These are phyloP conservation scores for Prunella himalayana DNA, from an alignment of 2,113 vertebrate genomes.

Conservation along the genomic window DNA sequence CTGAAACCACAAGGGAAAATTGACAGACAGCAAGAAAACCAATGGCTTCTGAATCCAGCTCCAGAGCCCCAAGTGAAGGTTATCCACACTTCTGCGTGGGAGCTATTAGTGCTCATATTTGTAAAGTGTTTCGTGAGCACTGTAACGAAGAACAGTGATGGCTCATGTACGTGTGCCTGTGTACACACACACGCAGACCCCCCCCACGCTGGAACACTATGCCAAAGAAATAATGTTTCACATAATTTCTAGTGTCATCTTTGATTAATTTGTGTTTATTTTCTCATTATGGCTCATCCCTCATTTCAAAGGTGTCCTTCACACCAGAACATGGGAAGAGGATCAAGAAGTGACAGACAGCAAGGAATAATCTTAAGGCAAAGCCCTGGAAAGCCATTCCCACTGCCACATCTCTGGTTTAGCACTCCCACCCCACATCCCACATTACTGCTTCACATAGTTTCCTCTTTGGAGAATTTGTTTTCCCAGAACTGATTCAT, in stretches of 20 bases:
- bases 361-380: not conserved
- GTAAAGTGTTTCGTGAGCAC: not conserved
- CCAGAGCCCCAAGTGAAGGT: not conserved
- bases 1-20: not conserved
- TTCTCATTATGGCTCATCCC: constrained; percentile 46
- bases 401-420: not conserved
- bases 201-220: not conserved
- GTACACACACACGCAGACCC: not conserved
- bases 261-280: constrained; percentile 55
- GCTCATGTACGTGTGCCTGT: rapidly evolving
- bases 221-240: constrained; percentile 8
- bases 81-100: not conserved
- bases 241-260: constrained; percentile 49
- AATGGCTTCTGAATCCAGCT: rapidly evolving
- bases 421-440: not conserved
- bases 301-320: constrained; percentile 63
- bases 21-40: not conserved
- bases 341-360: not conserved
- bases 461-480: not conserved
- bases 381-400: not conserved
- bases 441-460: rapidly evolving
- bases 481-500: not conserved
- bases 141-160: not conserved
- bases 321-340: not conserved
- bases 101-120: not conserved